A percentile compares a stretch with the other conserved stretches of the same genome.
Conservation (phyloP, 2,797 vertebrate species). For the Vespertilio murinus region DNA sequence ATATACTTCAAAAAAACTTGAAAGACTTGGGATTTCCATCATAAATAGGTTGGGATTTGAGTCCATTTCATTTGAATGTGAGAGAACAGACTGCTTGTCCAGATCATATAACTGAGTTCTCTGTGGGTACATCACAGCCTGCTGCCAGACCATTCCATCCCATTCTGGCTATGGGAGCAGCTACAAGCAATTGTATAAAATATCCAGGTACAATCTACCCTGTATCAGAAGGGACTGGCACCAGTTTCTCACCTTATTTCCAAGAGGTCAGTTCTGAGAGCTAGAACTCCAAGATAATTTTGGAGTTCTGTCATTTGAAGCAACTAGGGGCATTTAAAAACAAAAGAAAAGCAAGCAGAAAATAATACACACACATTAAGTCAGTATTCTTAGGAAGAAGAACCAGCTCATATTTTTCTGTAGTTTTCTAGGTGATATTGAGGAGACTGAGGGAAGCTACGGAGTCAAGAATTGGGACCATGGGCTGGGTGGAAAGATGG, state of each 20-base stretch:
- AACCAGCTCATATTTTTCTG: background rate
- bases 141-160: fast-evolving
- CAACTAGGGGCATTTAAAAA: background rate
- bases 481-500: too few species aligned
- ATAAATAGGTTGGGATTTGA: background rate
- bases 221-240: background rate
- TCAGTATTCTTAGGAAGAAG: background rate
- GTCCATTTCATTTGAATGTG: background rate
- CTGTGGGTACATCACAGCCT: background rate
- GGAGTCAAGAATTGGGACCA: too few species aligned
- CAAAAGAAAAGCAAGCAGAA: background rate
- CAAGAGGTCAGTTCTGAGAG: background rate
- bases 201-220: background rate
- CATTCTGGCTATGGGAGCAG: background rate
- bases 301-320: background rate
- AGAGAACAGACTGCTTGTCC: background rate
- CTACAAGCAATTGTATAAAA: fast-evolving
- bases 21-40: background rate
- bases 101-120: background rate
- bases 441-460: too few species aligned
- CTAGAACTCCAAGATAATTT: background rate
- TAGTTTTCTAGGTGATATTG: background rate
- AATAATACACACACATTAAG: background rate
- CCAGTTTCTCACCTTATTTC: background rate
- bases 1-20: background rate